Base-by-base conservation (phyloP, 2,113 vertebrate genomes). In the Melanostigma gelatinosum region DNA sequence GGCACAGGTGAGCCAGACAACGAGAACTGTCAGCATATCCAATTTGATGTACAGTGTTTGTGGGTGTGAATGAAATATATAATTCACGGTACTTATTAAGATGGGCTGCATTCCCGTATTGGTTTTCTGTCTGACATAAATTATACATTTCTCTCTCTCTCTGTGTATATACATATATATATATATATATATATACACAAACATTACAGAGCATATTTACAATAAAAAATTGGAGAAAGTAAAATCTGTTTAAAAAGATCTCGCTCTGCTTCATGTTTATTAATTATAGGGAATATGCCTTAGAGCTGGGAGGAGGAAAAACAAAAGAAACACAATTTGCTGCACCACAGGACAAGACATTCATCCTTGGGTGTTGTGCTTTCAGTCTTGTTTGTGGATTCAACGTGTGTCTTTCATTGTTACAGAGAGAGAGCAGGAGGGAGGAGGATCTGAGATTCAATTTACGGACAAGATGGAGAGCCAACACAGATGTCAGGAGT, bases 381-480 rank as follows among this genome's bases (percentile, higher is more conserved):
- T 81, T 87, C 58, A 74, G 83, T 54, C 75, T 68, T 88, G 87
- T 85, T 93, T 92, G 87, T 77, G 84, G 55, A 93, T 92, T 91
- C 88, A 83, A 73, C 46, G 69, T 58, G 87, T 86, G 87, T 65
- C 82, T 90, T 92, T 87, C 78, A 76, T 85, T 85, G 91, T 88
- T 85, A 82, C 72, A 44, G 68, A 81, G 60, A 42, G 71, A 87
- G 87, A 93, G 64, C 40, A 18, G 61, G 66, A 73, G 87, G 71
- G 83, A 86, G 75, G 63, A 80, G 75, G 82, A 91, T 91, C 85
- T 88, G 83, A 91, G 85, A 91, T 93, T 92, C 85, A 92, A 93
- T 94, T 94, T 92, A 70, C 72, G 72, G 86, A 91, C 88, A 75
- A 90, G 93, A 93, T 88, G 85, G 91, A 92, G 90, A 91, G 85